phyloP scores from a whole-genome alignment of 2,113 vertebrate species.

The Panthera tigris region DNA sequence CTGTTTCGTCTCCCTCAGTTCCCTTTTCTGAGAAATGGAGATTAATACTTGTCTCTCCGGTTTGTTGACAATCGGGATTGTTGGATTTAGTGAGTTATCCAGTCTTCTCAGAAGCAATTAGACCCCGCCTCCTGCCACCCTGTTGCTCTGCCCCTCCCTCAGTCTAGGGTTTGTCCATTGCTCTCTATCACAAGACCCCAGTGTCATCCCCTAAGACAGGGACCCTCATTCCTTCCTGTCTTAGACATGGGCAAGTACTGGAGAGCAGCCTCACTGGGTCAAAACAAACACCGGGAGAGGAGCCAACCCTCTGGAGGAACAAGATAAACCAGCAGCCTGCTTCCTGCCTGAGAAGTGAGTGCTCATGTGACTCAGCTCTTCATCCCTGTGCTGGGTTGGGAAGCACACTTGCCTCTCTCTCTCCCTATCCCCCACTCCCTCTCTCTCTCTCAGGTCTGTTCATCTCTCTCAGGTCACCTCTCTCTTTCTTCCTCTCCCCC shows the following conservation, averaged over 20 bases:
- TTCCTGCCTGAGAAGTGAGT: not conserved
- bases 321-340: not conserved
- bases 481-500: too few species aligned
- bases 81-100: not conserved
- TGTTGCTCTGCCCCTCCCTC: not conserved
- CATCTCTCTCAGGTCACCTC: not conserved
- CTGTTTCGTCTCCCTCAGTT: not conserved
- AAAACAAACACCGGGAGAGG: not conserved
- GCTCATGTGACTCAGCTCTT: not conserved
- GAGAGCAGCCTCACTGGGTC: not conserved
- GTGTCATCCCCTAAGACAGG: not conserved
- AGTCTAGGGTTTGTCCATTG: not conserved
- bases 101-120: not conserved
- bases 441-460: not conserved
- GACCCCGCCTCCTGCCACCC: rapidly evolving
- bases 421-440: too few species aligned
- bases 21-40: not conserved
- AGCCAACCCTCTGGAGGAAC: not conserved
- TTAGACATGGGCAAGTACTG: not conserved
- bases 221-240: not conserved
- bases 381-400: too few species aligned
- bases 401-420: not conserved
- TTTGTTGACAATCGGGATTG: not conserved
- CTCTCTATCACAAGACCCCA: not conserved
- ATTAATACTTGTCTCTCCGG: not conserved